Evolutionary conservation across 2,888 invertebrate species (phyloP).

Genomic region (Polydrusus cervinus): DNA sequence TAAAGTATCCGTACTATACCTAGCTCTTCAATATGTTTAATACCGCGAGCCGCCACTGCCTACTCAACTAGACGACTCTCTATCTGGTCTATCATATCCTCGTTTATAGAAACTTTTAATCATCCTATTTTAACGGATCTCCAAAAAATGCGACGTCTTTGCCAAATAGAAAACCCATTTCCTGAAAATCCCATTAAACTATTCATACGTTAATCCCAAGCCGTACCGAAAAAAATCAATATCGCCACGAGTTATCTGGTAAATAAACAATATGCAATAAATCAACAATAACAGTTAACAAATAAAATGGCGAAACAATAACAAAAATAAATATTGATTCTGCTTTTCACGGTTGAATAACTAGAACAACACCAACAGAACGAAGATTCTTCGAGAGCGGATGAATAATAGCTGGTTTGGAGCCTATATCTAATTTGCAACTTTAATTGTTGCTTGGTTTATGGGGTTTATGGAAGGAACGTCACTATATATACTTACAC

Average conservation of each 20-base stretch:
- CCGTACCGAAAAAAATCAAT: neutral
- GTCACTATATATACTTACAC: conserved; percentile 12
- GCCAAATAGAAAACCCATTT: no score
- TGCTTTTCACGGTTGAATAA: conserved; percentile 50
- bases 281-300: conserved; percentile 43
- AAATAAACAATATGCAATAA: conserved; percentile 52
- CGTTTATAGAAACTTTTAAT: no score
- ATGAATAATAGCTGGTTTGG: conserved; percentile 46
- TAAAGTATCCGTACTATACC: no score
- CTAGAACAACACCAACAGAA: conserved; percentile 47
- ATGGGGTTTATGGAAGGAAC: conserved; percentile 30
- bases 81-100: no score
- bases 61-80: no score
- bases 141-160: no score
- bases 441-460: conserved; percentile 51
- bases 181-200: no score
- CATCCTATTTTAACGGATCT: no score
- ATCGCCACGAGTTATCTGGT: conserved; percentile 40
- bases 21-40: no score
- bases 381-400: conserved; percentile 44
- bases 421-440: conserved; percentile 52
- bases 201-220: neutral
- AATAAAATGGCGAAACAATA: conserved; percentile 47
- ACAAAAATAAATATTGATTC: conserved; percentile 53
- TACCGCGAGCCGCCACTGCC: no score